These are phyloP conservation scores for Geopemphigus sp. DNA, from an alignment of 1,140 invertebrate species.

Conservation along the genomic window DNA sequence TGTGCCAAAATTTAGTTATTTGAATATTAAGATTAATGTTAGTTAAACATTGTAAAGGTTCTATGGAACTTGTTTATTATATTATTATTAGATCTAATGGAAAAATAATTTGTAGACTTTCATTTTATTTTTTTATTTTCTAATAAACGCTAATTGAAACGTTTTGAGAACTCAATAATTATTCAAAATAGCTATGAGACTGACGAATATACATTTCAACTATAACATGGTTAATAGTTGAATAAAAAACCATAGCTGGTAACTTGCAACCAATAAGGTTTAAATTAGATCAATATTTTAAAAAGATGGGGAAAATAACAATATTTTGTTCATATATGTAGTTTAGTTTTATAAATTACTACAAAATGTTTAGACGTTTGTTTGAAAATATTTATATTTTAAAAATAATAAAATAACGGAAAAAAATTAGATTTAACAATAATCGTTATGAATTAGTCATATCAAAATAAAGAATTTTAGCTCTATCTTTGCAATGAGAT, in stretches of 20 bases:
- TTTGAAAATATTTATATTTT: constrained; percentile 31
- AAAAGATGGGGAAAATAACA: not conserved
- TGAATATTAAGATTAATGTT: not conserved
- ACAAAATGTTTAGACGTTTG: constrained; percentile 4
- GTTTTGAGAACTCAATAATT: not conserved
- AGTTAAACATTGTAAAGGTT: not conserved
- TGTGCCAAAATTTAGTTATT: constrained; percentile 31
- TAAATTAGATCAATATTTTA: not conserved
- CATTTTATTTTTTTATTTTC: constrained; percentile 16
- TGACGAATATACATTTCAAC: constrained; percentile 14
- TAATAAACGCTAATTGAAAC: constrained; percentile 7
- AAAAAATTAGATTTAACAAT: not conserved
- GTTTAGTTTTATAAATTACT: constrained; percentile 8
- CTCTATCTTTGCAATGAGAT: constrained; percentile 32
- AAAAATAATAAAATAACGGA: constrained; percentile 32
- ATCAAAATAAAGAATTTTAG: constrained; percentile 33
- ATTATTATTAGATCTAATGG: too few species aligned
- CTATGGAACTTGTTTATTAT: constrained; percentile 21
- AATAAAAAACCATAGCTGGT: too few species aligned
- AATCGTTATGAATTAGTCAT: constrained; percentile 33
- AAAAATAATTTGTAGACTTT: not conserved
- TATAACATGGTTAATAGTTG: constrained; percentile 1
- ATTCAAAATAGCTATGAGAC: constrained; percentile 30
- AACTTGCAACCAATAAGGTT: not conserved
- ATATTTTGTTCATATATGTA: constrained; percentile 5